These are phyloP conservation scores for Octodon degus DNA, from an alignment of 2,113 vertebrate genomes.

Conservation along the genomic window DNA sequence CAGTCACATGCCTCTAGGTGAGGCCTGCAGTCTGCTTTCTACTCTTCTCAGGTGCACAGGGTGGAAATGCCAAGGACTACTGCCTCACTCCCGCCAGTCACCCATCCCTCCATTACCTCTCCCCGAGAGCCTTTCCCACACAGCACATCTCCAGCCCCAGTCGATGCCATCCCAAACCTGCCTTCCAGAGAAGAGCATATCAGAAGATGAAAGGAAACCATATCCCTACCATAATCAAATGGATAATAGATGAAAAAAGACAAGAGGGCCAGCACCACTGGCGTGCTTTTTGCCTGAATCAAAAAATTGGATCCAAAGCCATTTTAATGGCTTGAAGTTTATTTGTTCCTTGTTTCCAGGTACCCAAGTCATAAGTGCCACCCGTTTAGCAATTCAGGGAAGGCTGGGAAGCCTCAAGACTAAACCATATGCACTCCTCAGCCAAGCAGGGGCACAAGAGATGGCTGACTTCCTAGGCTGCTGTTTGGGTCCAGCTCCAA, in stretches of 20 bases:
- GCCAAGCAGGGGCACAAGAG: background rate
- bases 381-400: background rate
- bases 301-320: background rate
- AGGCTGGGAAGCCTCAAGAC: background rate
- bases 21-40: background rate
- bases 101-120: background rate
- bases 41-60: background rate
- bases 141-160: background rate
- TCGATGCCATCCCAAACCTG: background rate
- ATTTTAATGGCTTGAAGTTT: background rate
- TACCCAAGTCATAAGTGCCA: background rate
- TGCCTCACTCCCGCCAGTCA: background rate
- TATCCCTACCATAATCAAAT: background rate
- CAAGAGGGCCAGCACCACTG: background rate
- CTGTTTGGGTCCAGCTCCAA: background rate
- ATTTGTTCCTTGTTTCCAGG: background rate
- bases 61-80: background rate
- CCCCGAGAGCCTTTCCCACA: background rate
- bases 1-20: background rate
- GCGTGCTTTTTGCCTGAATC: background rate
- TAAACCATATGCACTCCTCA: background rate
- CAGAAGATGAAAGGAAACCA: background rate
- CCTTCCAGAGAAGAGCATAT: background rate
- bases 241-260: background rate
- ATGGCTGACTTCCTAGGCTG: background rate